Percentiles rank a stretch among this genome's conserved stretches.
Evolutionary conservation across 1,140 invertebrate genomes (phyloP).

Genomic region (Pinna nobilis): DNA sequence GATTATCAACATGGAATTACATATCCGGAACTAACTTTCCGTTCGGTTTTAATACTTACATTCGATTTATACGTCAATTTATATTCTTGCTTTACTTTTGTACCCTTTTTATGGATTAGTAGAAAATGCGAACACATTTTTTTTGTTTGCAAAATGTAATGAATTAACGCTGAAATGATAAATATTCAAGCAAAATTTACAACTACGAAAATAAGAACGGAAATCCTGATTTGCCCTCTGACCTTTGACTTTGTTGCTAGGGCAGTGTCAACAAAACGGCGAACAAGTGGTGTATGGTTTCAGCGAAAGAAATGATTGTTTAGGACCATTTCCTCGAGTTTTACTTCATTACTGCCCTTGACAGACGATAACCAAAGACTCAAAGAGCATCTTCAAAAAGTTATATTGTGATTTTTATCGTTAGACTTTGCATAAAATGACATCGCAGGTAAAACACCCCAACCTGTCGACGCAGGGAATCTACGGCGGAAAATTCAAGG

Average conservation of each 20-base stretch:
- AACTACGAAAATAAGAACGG: conserved; percentile 29
- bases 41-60: background rate
- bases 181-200: too few relatives aligned
- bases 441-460: conserved; percentile 58
- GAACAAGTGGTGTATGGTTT: conserved; percentile 10
- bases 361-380: too few relatives aligned
- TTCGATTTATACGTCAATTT: background rate
- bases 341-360: background rate
- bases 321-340: background rate
- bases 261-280: conserved; percentile 35
- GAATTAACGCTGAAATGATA: too few relatives aligned
- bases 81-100: too few relatives aligned
- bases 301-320: conserved; percentile 2
- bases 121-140: too few relatives aligned
- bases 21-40: conserved; percentile 9
- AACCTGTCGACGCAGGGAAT: conserved; percentile 76
- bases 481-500: conserved; percentile 70
- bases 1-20: too few relatives aligned
- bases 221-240: background rate
- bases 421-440: conserved; percentile 27
- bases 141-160: too few relatives aligned
- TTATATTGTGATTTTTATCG: background rate
- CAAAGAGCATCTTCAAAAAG: too few relatives aligned
- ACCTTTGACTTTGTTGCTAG: conserved; percentile 35
- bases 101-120: too few relatives aligned